These are phyloP conservation scores for Xyliphius kryptos DNA, from an alignment of 2,113 vertebrate genomes.

Conservation along the genomic window DNA sequence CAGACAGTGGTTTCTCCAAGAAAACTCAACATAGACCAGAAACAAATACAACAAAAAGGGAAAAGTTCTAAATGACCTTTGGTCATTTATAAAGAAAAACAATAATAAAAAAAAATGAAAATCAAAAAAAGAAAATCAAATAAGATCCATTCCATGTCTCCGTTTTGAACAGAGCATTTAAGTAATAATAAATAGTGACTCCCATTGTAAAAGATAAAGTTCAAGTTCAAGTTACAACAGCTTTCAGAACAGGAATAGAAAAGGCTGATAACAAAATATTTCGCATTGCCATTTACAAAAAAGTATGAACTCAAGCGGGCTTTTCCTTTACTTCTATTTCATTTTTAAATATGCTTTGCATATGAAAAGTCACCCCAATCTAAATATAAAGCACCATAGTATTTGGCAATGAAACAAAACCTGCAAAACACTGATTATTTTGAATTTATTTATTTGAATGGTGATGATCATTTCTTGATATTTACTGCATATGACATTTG, in stretches of 20 bases:
- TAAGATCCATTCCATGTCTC: slow-evolving; percentile 87
- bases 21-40: slow-evolving; percentile 99
- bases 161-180: slow-evolving; percentile 95
- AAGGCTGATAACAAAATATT: slow-evolving; percentile 99
- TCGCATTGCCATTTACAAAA: slow-evolving; percentile 99
- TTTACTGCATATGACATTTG: slow-evolving; percentile 93
- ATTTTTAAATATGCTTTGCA: slow-evolving; percentile 97
- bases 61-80: slow-evolving; percentile 92
- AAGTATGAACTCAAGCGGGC: slow-evolving; percentile 97
- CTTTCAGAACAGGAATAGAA: slow-evolving; percentile 99
- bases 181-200: slow-evolving; percentile 99
- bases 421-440: slow-evolving; percentile 82
- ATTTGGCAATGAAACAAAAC: slow-evolving; percentile 98
- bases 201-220: slow-evolving; percentile 99
- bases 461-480: slow-evolving; percentile 62
- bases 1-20: slow-evolving; percentile 99
- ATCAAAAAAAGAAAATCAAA: slow-evolving; percentile 55
- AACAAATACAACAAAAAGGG: slow-evolving; percentile 93
- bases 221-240: slow-evolving; percentile 99
- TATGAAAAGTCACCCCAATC: slow-evolving; percentile 98
- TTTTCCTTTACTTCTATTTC: slow-evolving; percentile 71
- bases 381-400: slow-evolving; percentile 99
- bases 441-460: slow-evolving; percentile 59
- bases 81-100: slow-evolving; percentile 82
- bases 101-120: slow-evolving; percentile 67